Conservation (phyloP, 2,888 invertebrate species). For the Melinopterus prodromus region DNA sequence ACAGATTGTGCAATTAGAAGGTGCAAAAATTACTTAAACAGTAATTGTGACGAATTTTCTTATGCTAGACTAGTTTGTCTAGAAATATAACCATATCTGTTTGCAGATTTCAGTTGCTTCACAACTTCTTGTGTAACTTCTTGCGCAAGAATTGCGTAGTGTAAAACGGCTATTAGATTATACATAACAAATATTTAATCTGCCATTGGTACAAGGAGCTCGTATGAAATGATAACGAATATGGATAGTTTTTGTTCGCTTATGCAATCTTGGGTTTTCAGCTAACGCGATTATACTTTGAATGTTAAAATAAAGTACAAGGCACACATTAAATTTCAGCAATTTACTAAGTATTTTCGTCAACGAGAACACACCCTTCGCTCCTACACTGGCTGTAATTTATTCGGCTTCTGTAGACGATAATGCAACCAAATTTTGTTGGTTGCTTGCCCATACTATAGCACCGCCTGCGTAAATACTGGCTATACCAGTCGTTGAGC, state of each 20-base stretch:
- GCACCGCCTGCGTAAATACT: conserved; percentile 43
- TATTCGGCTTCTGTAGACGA: conserved; percentile 51
- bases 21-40: too few species aligned
- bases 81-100: too few species aligned
- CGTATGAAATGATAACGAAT: conserved; percentile 11
- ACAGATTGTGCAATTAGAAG: too few species aligned
- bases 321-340: neutral
- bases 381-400: conserved; percentile 48
- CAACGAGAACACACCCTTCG: conserved; percentile 44
- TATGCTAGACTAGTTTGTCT: too few species aligned
- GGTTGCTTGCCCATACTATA: conserved; percentile 40
- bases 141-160: too few species aligned
- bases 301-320: conserved; percentile 11
- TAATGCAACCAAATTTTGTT: conserved; percentile 36
- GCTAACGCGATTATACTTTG: conserved; percentile 10
- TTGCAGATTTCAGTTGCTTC: too few species aligned
- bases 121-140: too few species aligned
- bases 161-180: too few species aligned
- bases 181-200: neutral
- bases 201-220: neutral
- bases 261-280: conserved; percentile 17
- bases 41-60: too few species aligned
- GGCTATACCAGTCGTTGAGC: conserved; percentile 40
- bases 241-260: conserved; percentile 27
- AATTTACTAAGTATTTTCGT: neutral